A percentile compares a stretch with the other conserved stretches of the same genome.
Evolutionary conservation across 2,888 invertebrate species (phyloP).

Genomic region (Noctua janthina): DNA sequence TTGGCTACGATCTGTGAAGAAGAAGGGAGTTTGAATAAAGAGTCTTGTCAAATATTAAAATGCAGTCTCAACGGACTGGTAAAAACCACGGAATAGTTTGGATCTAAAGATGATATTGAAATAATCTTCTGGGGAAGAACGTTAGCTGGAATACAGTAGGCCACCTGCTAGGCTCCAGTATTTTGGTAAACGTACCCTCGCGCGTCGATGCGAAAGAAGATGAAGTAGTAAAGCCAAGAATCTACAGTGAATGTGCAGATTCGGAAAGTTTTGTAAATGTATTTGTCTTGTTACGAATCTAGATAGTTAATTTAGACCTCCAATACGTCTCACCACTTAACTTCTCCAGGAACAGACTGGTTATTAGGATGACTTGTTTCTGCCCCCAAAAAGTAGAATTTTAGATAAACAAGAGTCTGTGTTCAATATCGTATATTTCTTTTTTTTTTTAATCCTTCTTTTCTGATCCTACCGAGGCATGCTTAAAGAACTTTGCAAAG

Average conservation of each 20-base stretch:
- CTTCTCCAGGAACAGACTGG: neutral
- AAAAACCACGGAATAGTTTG: neutral
- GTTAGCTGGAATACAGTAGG: neutral
- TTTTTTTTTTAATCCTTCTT: neutral
- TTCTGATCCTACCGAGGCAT: neutral
- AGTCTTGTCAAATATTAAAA: neutral
- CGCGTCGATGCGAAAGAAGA: neutral
- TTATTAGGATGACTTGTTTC: neutral
- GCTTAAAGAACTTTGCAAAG: neutral
- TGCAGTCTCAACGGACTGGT: neutral
- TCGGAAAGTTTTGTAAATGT: neutral
- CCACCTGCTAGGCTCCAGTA: neutral
- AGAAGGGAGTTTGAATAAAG: neutral
- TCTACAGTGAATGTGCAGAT: neutral
- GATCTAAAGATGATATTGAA: neutral
- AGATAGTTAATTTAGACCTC: neutral
- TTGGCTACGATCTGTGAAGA: constrained; percentile 95
- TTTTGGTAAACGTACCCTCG: neutral
- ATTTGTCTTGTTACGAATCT: neutral
- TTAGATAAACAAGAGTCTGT: neutral
- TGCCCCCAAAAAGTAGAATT: neutral
- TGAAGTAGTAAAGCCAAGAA: neutral
- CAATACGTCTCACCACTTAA: neutral
- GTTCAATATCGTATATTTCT: neutral
- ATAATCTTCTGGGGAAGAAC: neutral